phyloP scores from a whole-genome alignment of 2,797 vertebrate genomes.

The Eulemur albifrons region DNA sequence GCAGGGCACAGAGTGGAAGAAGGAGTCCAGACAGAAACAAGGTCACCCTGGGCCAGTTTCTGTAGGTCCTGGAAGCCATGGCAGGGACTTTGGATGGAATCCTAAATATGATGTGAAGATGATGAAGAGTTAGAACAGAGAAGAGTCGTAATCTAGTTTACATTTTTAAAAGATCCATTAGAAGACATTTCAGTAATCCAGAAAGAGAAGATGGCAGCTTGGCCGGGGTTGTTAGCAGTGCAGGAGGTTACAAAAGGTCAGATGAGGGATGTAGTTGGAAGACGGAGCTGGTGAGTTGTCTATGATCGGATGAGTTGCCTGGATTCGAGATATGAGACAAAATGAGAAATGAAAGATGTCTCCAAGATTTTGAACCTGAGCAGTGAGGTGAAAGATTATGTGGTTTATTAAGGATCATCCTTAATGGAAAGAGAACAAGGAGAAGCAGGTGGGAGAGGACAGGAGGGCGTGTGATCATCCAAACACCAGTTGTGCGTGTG shows the following conservation, averaged over 20 bases:
- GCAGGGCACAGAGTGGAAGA: too few relatives aligned
- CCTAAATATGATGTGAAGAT: neutral
- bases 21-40: neutral
- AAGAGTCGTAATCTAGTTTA: neutral
- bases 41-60: neutral
- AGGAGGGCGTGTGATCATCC: fast-evolving
- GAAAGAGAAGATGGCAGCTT: neutral
- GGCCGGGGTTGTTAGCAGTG: too few relatives aligned
- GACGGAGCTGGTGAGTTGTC: neutral
- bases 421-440: neutral
- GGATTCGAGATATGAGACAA: neutral
- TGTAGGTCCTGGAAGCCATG: neutral
- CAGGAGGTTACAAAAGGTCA: neutral
- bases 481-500: neutral
- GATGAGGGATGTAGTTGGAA: neutral
- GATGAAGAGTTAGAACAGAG: neutral
- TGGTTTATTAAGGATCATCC: neutral
- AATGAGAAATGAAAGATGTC: neutral
- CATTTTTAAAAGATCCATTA: neutral
- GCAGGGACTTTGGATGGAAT: neutral
- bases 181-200: neutral
- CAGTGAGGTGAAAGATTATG: neutral
- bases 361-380: neutral
- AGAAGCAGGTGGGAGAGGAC: too few relatives aligned
- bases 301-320: neutral